Percentiles rank a stretch among this genome's conserved stretches.
Conservation (phyloP, 2,888 invertebrate species). For the Leptinotarsa rubiginosa region DNA sequence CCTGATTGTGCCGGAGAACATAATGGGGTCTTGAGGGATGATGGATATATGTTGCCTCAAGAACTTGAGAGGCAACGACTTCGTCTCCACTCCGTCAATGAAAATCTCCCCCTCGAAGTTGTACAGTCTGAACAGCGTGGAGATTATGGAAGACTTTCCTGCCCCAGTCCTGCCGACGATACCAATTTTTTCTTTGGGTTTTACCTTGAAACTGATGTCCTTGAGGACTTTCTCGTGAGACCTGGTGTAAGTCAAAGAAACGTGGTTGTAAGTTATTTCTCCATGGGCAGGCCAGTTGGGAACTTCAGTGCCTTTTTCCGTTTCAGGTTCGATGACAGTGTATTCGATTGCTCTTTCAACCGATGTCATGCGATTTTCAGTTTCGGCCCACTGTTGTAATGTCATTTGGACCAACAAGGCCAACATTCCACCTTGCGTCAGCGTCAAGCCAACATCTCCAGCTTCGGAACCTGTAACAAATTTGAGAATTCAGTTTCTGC, state of each 20-base stretch:
- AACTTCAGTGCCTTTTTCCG: constrained; percentile 65
- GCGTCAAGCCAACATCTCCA: constrained; percentile 67
- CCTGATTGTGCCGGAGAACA: constrained; percentile 70
- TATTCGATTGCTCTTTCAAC: constrained; percentile 80
- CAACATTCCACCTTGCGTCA: constrained; percentile 68
- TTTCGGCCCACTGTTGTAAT: constrained; percentile 86
- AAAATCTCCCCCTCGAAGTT: constrained; percentile 81
- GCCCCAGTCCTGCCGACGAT: constrained; percentile 88
- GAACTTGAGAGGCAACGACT: constrained; percentile 65
- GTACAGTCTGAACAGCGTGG: constrained; percentile 72
- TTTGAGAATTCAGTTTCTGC: neutral
- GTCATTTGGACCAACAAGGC: constrained; percentile 76
- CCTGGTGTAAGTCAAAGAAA: constrained; percentile 79
- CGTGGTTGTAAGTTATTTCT: constrained; percentile 70
- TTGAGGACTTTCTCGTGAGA: constrained; percentile 76
- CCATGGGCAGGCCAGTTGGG: constrained; percentile 80
- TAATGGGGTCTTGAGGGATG: constrained; percentile 69
- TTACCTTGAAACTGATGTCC: constrained; percentile 75
- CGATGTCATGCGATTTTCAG: constrained; percentile 83
- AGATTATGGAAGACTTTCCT: constrained; percentile 82
- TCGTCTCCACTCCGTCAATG: constrained; percentile 55
- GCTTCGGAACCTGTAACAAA: constrained; percentile 63
- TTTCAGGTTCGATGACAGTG: constrained; percentile 66
- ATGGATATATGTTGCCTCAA: constrained; percentile 68
- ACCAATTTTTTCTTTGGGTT: constrained; percentile 79